Evolutionary conservation across 2,113 vertebrate species (phyloP), one percentile per base, ranked within the genome.

Genomic region (Australoheros scitulus): DNA sequence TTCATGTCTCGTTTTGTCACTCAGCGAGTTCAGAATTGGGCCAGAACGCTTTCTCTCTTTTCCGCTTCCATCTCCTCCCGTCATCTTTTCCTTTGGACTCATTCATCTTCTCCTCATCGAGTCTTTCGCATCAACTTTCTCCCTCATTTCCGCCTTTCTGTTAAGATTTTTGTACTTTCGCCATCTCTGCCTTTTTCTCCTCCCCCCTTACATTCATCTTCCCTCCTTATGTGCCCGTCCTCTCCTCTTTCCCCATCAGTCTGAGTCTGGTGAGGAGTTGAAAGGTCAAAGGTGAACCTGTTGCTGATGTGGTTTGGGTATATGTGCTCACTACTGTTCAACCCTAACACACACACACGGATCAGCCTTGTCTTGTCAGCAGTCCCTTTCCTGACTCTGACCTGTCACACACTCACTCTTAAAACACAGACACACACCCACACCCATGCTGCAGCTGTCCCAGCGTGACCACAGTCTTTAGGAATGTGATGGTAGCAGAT

Each of bases 401-500:
- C 74, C 90, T 22, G 57, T 59, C 77, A 34, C 84, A 83, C 60
- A 76, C 56, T 61, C 18, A 1, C 43, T 3, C 34, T n/a, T 38
- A 38, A 38, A 63, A 79, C 79, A 79, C 64, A 11, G 18, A 65
- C 41, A 63, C 20, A 65, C 11, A 82, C 79, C 76, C 11, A 75
- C 64, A 1, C 29, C 34, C 81, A 70, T 3, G 3, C 81, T 68
- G 72, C 81, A 88, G 82, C 76, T 72, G 83, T 87, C 75, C 87
- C 80, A 57, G 24, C 22, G 41, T 83, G 82, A 89, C 84, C 88
- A 36, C 88, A 81, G 55, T 18, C 29, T 58, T 79, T 1, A 82
- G 88, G 90, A 89, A 91, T 82, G 85, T 52, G 77, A 90, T 75
- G 17, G 81, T 79, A 86, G 86, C 87, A 85, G 80, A 86, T 72